Base-by-base conservation (phyloP, 1,140 invertebrate species). In the Amphibalanus amphitrite region DNA sequence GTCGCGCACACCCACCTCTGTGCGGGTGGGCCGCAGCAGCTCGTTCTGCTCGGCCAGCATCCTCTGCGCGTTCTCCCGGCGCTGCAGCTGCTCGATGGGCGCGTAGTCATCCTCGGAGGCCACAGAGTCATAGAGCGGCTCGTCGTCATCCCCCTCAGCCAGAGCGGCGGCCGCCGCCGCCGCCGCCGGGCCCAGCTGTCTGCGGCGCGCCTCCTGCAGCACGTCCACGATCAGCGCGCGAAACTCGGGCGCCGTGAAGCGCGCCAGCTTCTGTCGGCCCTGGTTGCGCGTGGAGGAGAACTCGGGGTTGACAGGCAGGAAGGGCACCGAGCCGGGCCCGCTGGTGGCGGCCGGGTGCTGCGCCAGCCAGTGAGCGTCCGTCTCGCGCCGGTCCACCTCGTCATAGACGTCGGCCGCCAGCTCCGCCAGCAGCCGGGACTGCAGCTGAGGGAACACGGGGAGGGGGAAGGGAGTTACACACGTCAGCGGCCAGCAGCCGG, bases 321-420 rank as follows among this genome's bases (percentile, higher is more conserved):
- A 98, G 72, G 93, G 95, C 65, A 97, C 91, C 67, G 89, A 88
- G 73, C 83, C 83, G 68, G 83, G 74, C 71, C 85, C 83, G 70
- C 69, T 77, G n/a, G 70, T 74, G 69, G 69, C 76, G 71, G 76
- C 71, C 40, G 73, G 74, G 17, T 75, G 75, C 70, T 79, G 76
- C 71, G 74, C 71, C 73, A 74, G 70, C 81, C 80, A 74, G 71
- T 76, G 74, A 75, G 88, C 86, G 87, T 97, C 94, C 75, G 89
- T 93, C 81, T 97, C 92, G 73, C 95, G 82, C 69, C 95, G 83
- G 80, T 97, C 94, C 25, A 98, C 90, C 84, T 99, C 96, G 80
- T 99, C 96, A 79, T 95, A 98, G 67, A 98, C 89, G 82, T 99
- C 96, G 86, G 94, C 95, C 0, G 91, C 90, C 29, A 98, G 81